Evolutionary conservation across 2,888 invertebrate species (phyloP).

Genomic region (Anticlea derivata): DNA sequence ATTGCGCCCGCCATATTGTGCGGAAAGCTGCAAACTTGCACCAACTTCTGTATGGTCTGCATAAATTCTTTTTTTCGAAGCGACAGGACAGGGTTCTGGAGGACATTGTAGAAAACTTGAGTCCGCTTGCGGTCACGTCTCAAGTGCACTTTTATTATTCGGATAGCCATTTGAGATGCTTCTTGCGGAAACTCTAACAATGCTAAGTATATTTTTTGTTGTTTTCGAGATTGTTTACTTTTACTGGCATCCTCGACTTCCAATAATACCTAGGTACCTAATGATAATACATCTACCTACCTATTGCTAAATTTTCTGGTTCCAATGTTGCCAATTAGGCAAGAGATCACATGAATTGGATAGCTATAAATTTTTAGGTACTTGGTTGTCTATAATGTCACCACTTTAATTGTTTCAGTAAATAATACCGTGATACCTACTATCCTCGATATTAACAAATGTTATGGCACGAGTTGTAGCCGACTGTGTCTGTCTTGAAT

Average conservation of each 20-base stretch:
- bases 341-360: no score
- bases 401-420: slow-evolving; percentile 19
- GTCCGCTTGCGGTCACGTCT: slow-evolving; percentile 46
- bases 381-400: not conserved
- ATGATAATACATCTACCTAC: no score
- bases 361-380: not conserved
- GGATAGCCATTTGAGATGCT: slow-evolving; percentile 34
- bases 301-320: no score
- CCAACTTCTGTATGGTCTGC: slow-evolving; percentile 63
- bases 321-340: not conserved
- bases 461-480: slow-evolving; percentile 39
- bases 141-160: slow-evolving; percentile 58
- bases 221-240: not conserved
- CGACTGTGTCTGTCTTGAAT: slow-evolving; percentile 51
- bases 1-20: slow-evolving; percentile 72
- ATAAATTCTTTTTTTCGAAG: slow-evolving; percentile 59
- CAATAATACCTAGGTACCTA: no score
- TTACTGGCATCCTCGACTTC: no score
- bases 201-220: slow-evolving; percentile 14
- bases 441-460: slow-evolving; percentile 38
- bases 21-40: slow-evolving; percentile 72
- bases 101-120: slow-evolving; percentile 49
- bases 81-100: slow-evolving; percentile 36
- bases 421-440: slow-evolving; percentile 30
- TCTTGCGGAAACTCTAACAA: slow-evolving; percentile 21